phyloP scores from a whole-genome alignment of 2,113 vertebrate species.

The Paracanthobrama guichenoti region DNA sequence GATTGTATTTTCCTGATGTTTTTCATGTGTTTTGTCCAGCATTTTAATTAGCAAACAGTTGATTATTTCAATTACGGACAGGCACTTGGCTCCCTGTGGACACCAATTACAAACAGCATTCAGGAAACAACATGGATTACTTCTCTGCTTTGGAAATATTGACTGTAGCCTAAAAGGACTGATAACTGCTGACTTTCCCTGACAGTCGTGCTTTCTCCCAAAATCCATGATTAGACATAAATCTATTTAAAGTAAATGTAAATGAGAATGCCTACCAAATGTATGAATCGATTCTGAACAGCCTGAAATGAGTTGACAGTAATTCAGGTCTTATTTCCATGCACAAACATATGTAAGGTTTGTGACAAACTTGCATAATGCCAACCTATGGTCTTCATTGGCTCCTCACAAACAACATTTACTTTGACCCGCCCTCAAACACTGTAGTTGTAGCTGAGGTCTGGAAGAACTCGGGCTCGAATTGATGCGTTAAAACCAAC shows the following conservation, averaged over 20 bases:
- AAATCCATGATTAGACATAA: not conserved
- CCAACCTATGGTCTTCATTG: too few species aligned
- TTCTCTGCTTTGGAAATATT: not conserved
- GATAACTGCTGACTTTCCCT: not conserved
- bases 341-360: too few species aligned
- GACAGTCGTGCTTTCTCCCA: not conserved
- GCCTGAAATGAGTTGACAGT: too few species aligned
- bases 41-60: constrained; percentile 9
- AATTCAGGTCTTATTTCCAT: too few species aligned
- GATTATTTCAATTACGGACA: constrained; percentile 15
- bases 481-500: too few species aligned
- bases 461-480: too few species aligned
- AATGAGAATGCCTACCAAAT: too few species aligned
- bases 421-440: too few species aligned
- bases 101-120: not conserved
- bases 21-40: not conserved
- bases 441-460: too few species aligned
- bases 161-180: constrained; percentile 4
- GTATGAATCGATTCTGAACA: too few species aligned
- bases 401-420: too few species aligned
- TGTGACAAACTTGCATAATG: too few species aligned
- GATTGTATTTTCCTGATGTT: not conserved
- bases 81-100: not conserved
- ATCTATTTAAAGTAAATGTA: not conserved
- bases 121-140: not conserved